Evolutionary conservation across 23 tunicate species (phyloP).

Genomic region (Diplosoma virens): DNA sequence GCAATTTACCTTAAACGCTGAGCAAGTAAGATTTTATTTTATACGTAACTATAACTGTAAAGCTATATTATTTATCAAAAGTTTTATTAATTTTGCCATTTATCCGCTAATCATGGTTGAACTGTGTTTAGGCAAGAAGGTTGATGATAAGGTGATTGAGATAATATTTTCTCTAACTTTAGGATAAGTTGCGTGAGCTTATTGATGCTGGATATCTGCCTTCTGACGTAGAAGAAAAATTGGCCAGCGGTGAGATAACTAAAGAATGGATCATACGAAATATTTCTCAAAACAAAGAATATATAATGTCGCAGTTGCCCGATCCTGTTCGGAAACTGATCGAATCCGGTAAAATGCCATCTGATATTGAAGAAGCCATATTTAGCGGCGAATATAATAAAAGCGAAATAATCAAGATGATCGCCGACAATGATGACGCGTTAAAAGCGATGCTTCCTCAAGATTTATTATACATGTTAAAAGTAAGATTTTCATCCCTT

Average conservation of each 20-base stretch:
- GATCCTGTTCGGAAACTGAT: constrained; percentile 20
- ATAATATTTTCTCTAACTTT: too few species aligned
- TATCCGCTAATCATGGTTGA: too few species aligned
- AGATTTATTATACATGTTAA: constrained; percentile 17
- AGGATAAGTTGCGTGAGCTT: constrained; percentile 18
- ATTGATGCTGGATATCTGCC: constrained; percentile 54
- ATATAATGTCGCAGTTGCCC: constrained; percentile 56
- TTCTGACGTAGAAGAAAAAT: not conserved
- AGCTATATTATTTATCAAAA: too few species aligned
- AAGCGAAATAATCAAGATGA: constrained; percentile 16
- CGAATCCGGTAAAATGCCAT: constrained; percentile 56
- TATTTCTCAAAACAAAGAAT: constrained; percentile 34
- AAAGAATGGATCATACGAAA: constrained; percentile 42
- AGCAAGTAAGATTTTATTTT: too few species aligned
- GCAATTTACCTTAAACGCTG: too few species aligned
- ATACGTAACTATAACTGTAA: too few species aligned
- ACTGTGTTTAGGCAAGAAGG: too few species aligned
- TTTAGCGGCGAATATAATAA: constrained; percentile 37
- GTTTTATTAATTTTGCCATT: too few species aligned
- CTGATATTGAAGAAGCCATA: constrained; percentile 44
- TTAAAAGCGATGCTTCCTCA: constrained; percentile 47
- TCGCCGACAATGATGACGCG: constrained; percentile 44
- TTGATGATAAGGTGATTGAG: too few species aligned
- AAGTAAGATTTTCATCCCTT: too few species aligned
- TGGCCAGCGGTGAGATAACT: constrained; percentile 42